Evolutionary conservation across 2,888 invertebrate species (phyloP).

Genomic region (Theretra japonica): DNA sequence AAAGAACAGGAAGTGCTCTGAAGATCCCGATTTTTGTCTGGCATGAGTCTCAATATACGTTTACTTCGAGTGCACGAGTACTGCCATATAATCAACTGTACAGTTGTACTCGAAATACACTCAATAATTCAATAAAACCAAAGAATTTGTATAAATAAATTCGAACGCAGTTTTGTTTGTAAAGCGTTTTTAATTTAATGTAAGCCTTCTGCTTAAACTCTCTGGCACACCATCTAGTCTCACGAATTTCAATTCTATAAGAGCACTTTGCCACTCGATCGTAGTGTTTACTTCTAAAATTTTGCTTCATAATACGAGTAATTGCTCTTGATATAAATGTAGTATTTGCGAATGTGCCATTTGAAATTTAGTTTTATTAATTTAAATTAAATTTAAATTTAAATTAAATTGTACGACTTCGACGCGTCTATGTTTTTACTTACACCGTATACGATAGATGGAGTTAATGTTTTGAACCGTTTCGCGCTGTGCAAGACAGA

Average conservation of each 20-base stretch:
- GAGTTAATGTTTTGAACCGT: background rate
- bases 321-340: slow-evolving; percentile 7
- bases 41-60: background rate
- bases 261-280: slow-evolving; percentile 15
- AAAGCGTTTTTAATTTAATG: background rate
- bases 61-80: background rate
- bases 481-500: background rate
- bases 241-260: slow-evolving; percentile 19
- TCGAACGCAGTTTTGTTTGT: slow-evolving; percentile 15
- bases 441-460: slow-evolving; percentile 13
- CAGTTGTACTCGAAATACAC: background rate
- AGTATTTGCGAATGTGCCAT: slow-evolving; percentile 20
- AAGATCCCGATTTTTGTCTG: slow-evolving; percentile 15
- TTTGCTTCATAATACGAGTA: slow-evolving; percentile 23
- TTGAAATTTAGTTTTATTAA: slow-evolving; percentile 12
- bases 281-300: slow-evolving; percentile 8
- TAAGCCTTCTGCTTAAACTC: background rate
- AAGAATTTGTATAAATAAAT: background rate
- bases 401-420: slow-evolving; percentile 7
- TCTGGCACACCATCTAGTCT: slow-evolving; percentile 13
- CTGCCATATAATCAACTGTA: background rate
- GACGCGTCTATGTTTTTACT: slow-evolving; percentile 20
- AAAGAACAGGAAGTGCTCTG: slow-evolving; percentile 10
- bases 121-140: background rate
- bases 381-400: background rate